phyloP scores from a whole-genome alignment of 2,113 vertebrate species.

The Gymnogyps californianus region DNA sequence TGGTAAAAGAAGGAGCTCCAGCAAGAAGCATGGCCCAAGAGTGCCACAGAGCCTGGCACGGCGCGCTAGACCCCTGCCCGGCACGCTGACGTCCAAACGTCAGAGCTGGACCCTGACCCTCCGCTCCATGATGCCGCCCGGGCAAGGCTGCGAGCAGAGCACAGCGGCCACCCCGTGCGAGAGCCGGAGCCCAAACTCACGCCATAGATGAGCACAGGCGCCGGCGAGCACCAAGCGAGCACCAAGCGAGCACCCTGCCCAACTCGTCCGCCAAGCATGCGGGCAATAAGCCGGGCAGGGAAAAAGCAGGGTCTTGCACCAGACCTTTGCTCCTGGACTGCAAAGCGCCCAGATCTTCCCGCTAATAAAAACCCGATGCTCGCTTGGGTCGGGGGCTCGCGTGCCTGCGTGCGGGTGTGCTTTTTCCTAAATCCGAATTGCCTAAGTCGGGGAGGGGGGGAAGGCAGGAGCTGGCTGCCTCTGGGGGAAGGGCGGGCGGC shows the following conservation, averaged over 20 bases:
- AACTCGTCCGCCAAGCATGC: accelerated
- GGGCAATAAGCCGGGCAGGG: not conserved
- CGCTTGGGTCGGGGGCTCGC: not conserved
- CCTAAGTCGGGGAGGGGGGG: not conserved
- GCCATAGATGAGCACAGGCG: not conserved
- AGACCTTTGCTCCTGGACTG: not conserved
- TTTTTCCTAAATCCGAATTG: slow-evolving; percentile 2
- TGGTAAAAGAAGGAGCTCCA: not conserved
- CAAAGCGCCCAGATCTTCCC: not conserved
- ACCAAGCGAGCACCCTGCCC: not conserved
- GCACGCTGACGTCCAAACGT: not conserved
- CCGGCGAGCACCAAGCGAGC: not conserved
- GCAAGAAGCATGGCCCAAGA: not conserved
- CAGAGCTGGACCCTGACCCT: not conserved
- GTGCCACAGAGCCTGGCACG: not conserved
- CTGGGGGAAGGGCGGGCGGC: slow-evolving; percentile 46
- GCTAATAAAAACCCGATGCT: not conserved
- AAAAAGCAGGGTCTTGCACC: not conserved
- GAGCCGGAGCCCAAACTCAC: not conserved
- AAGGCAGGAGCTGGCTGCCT: slow-evolving; percentile 35
- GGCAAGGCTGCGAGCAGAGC: not conserved
- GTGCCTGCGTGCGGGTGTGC: not conserved
- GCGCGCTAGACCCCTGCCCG: not conserved
- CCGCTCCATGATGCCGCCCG: not conserved
- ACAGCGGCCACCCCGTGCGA: accelerated